These are phyloP conservation scores for Eupeodes corollae DNA, from an alignment of 1,140 invertebrate genomes.

Conservation along the genomic window DNA sequence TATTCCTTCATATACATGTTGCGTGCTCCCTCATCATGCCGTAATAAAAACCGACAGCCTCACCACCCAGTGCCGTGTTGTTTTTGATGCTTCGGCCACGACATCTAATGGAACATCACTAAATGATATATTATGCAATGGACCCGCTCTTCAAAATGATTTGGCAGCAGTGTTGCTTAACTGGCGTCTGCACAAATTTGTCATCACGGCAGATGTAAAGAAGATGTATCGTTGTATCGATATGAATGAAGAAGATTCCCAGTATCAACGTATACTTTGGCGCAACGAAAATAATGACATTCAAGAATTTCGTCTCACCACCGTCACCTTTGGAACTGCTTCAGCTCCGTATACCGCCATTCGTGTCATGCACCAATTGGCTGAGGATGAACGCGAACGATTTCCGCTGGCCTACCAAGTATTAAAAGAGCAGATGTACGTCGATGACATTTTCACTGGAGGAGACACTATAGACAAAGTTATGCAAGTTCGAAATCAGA, in stretches of 20 bases:
- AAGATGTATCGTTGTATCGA: constrained; percentile 29
- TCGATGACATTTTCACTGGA: constrained; percentile 26
- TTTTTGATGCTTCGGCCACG: constrained; percentile 21
- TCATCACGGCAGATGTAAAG: constrained; percentile 20
- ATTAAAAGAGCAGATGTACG: constrained; percentile 11
- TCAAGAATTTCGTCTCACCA: constrained; percentile 15
- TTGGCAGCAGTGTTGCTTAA: constrained; percentile 30
- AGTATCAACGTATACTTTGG: constrained; percentile 35
- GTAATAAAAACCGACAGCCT: constrained; percentile 2
- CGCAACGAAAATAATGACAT: constrained; percentile 14
- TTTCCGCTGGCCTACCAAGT: constrained; percentile 11
- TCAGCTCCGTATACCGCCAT: constrained; percentile 11
- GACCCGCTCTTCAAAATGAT: constrained; percentile 20
- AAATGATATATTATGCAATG: constrained; percentile 29
- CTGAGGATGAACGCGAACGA: constrained; percentile 16
- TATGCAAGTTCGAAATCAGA: not conserved
- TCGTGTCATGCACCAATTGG: constrained; percentile 28
- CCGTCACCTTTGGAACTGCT: constrained; percentile 25
- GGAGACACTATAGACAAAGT: constrained; percentile 1
- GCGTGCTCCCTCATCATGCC: constrained; percentile 7
- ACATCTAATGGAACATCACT: constrained; percentile 12
- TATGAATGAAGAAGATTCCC: constrained; percentile 9
- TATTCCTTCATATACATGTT: too few relatives aligned
- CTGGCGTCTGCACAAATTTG: constrained; percentile 22
- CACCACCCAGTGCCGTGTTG: constrained; percentile 24